Percentiles rank a stretch among this genome's conserved stretches.
Conservation (phyloP, 2,888 invertebrate genomes). For the Latrodectus hesperus region DNA sequence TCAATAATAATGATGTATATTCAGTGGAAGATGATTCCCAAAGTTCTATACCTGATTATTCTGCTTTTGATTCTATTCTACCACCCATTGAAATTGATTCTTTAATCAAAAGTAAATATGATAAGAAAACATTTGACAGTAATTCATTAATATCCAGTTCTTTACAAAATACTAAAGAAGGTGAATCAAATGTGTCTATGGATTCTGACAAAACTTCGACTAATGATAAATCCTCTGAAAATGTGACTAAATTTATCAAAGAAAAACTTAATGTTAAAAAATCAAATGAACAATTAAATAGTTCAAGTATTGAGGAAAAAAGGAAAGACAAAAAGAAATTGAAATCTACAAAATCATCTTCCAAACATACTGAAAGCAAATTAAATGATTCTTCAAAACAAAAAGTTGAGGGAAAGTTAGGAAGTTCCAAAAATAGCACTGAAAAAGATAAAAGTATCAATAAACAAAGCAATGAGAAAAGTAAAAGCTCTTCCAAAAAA, state of each 20-base stretch:
- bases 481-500: neutral
- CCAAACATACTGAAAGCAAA: neutral
- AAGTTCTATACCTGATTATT: neutral
- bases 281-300: neutral
- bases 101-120: neutral
- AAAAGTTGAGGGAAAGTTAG: too few relatives aligned
- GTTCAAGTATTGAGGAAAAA: slow-evolving; percentile 3
- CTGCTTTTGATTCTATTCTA: neutral
- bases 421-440: neutral
- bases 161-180: neutral
- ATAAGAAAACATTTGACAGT: neutral
- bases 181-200: too few relatives aligned
- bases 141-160: neutral
- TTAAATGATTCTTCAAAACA: neutral
- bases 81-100: neutral
- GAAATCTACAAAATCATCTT: neutral
- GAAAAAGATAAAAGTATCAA: neutral
- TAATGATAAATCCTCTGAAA: too few relatives aligned
- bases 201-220: too few relatives aligned
- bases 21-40: neutral
- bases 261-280: neutral
- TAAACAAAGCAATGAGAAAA: neutral
- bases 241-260: neutral
- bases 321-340: slow-evolving; percentile 12
- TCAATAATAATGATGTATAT: neutral